phyloP scores from a whole-genome alignment of 2,113 vertebrate species.

The Odontesthes bonariensis region DNA sequence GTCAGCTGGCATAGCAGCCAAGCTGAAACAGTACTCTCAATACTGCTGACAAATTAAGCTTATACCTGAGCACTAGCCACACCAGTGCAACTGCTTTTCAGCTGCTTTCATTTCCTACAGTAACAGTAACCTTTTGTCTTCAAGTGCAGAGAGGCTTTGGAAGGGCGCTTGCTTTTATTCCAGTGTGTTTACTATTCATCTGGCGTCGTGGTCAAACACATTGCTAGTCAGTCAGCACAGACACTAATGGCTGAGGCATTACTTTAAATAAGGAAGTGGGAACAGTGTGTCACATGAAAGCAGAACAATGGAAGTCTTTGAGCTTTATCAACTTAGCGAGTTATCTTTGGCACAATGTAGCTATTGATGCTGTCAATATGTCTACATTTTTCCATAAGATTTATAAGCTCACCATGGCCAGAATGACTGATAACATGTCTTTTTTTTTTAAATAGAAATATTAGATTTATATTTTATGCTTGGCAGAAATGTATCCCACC shows the following conservation, averaged over 20 bases:
- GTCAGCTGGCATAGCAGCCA: conserved; percentile 68
- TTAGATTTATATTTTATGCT: conserved; percentile 10
- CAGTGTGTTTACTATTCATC: conserved; percentile 59
- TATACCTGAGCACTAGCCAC: conserved; percentile 58
- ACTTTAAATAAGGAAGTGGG: conserved; percentile 71
- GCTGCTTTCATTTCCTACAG: conserved; percentile 60
- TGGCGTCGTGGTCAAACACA: conserved; percentile 49
- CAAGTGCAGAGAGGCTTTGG: conserved; percentile 44
- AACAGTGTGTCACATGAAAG: conserved; percentile 55
- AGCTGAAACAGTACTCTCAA: conserved; percentile 55
- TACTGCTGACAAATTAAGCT: conserved; percentile 73
- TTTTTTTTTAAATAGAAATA: conserved; percentile 25
- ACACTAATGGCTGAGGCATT: conserved; percentile 52
- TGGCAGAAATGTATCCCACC: not conserved
- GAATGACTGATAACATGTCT: conserved; percentile 27
- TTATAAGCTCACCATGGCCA: conserved; percentile 27
- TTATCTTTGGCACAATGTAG: conserved; percentile 52
- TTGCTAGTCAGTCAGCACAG: conserved; percentile 56
- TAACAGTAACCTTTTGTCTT: conserved; percentile 79
- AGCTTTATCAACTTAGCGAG: conserved; percentile 42
- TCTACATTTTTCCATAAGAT: conserved; percentile 41
- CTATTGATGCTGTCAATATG: conserved; percentile 45
- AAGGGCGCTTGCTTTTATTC: conserved; percentile 39
- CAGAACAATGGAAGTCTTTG: conserved; percentile 76
- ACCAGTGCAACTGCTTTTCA: conserved; percentile 66